These are phyloP conservation scores for Caerostris darwini DNA, from an alignment of 1,140 invertebrate species.

Conservation along the genomic window DNA sequence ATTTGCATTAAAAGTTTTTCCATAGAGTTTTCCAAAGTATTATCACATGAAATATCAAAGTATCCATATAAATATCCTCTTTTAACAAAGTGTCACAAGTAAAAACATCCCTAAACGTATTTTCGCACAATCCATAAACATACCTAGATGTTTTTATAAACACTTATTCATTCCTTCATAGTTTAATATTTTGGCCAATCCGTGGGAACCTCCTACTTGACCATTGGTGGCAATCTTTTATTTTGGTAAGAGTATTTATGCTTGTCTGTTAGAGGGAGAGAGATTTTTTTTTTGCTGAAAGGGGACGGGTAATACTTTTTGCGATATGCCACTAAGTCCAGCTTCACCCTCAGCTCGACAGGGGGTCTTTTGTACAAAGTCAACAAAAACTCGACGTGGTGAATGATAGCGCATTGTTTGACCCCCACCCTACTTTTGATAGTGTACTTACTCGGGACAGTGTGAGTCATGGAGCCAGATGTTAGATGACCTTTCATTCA, in stretches of 20 bases:
- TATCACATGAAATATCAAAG: too few relatives aligned
- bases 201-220: conserved; percentile 15
- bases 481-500: conserved; percentile 62
- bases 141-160: neutral
- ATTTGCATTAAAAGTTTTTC: too few relatives aligned
- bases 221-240: neutral
- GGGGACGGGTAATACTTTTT: conserved; percentile 21
- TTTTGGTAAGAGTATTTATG: neutral
- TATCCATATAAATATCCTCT: too few relatives aligned
- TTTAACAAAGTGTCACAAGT: too few relatives aligned
- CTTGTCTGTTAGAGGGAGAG: neutral
- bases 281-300: neutral
- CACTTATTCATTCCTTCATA: neutral
- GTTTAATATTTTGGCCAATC: neutral
- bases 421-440: conserved; percentile 14
- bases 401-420: conserved; percentile 66
- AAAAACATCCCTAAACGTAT: too few relatives aligned
- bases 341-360: conserved; percentile 51
- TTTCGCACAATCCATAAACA: neutral
- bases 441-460: conserved; percentile 11
- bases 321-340: conserved; percentile 9
- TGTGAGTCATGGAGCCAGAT: conserved; percentile 58
- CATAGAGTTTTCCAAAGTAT: too few relatives aligned
- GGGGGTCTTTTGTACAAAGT: conserved; percentile 61
- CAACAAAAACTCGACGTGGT: conserved; percentile 66